Evolutionary conservation across 2,113 vertebrate genomes (phyloP), one percentile per base, ranked within the genome.

Genomic region (Lethenteron camtschaticum): DNA sequence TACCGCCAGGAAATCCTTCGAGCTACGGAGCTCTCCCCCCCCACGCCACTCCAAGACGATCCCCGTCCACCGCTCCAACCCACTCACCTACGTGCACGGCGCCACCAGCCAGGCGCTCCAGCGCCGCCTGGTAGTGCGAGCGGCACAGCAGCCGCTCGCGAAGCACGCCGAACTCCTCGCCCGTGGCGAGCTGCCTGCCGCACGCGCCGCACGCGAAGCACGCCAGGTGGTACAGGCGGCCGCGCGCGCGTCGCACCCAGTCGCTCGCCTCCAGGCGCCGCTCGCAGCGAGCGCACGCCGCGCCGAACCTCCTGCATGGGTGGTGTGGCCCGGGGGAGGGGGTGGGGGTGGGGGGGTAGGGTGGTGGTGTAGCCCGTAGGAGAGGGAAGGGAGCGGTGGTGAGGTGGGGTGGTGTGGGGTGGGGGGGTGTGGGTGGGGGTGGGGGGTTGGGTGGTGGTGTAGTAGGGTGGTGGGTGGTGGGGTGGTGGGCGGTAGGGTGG

Each of bases 141-240:
- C 92, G 82, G 74, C 94, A 99, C 63, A 99, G 82, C 73, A 96
- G 90, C 79, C 92, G 95, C 75, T 96, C 94, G 78, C 95, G 91
- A 72, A 96, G 89, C 79, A 99, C 73, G 16, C 91, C 94, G 8
- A 97, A 96, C 79, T 96, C 94, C 77, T 97, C 94, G 1, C 94
- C 94, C 0, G 94, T 96, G 73, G 94, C 96, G 73, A 96, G 83
- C 81, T 96, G 94, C 70, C 94, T 75, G 77, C 96, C 95, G 77
- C 91, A 97, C 3, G 91, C 96, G 84, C 87, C 95, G 77, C 94
- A 97, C 56, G 91, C 91, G 16, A 96, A 97, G 77, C 90, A 96
- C 68, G 94, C 94, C 59, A 97, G 79, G 79, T 96, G 94, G 78
- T 96, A 97, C 69, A 89, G 89, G 0, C 95, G 95, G 63, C 94